Base-by-base conservation (phyloP, 2,113 vertebrate species). In the Mormyrus iriodes region DNA sequence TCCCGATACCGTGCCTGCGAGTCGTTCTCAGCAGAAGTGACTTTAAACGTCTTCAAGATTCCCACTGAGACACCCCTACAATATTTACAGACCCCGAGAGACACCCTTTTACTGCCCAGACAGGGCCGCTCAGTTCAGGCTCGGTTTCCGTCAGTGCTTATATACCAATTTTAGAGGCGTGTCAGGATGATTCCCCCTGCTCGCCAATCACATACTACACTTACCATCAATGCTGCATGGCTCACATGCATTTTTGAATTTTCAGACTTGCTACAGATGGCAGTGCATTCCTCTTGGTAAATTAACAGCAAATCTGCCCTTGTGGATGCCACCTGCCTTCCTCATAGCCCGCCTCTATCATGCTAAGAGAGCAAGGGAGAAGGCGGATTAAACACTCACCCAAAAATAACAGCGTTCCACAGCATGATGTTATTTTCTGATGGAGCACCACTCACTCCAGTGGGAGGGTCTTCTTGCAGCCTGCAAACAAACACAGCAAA, bases 361-460 rank as follows among this genome's bases (percentile, higher is more conserved):
- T 46, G 17, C 1, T 10, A 58, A 13, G 24, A 46, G 24, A 58
- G 61, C 52, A 69, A 35, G 89, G 92, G 91, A 6, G 79, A 89
- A 89, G 92, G 35, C 85, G 79, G 88, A 91, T 92, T 90, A 87
- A 90, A 89, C 91, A 94, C 97, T 97, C 95, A 99, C 98, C 98
- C 98, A 96, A 99, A 99, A 96, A 99, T 99, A 95, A 99, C 98
- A 91, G 98, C 98, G 93, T 99, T 99, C 98, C 98, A 99, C 79
- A 98, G 96, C 98, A 99, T 99, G 93, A 99, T 99, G 91, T 99
- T 99, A 94, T 99, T 99, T 94, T 99, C 98, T 90, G 98, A 99
- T 4, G 98, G 98, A 51, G 98, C 98, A 48, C 98, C 98, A 91
- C 98, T 99, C 93, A 99, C 98, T 91, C 98, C 98, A 90, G 98